A percentile compares a stretch with the other conserved stretches of the same genome.
Evolutionary conservation across 2,888 invertebrate genomes (phyloP).

Genomic region (Ametastegia equiseti): DNA sequence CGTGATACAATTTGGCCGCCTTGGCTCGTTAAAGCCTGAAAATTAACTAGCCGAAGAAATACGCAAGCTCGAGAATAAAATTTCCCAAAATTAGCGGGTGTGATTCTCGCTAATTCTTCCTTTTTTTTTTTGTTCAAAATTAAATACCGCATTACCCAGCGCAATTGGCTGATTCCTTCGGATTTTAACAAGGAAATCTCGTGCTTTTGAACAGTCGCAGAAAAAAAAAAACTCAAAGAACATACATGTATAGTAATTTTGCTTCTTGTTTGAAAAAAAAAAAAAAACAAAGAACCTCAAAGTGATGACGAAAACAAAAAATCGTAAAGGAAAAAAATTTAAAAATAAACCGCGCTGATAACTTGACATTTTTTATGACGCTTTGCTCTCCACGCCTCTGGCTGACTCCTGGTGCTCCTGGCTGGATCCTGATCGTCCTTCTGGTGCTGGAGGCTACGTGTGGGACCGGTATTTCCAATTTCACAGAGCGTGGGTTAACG

Average conservation of each 20-base stretch:
- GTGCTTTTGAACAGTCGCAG: neutral
- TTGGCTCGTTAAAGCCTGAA: conserved; percentile 23
- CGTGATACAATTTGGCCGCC: conserved; percentile 20
- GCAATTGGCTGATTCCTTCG: too few species aligned
- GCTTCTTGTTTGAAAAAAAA: neutral
- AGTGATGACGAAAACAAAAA: too few species aligned
- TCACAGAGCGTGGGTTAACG: conserved; percentile 76
- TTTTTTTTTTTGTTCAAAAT: neutral
- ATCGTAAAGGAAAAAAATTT: neutral
- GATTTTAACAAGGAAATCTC: neutral
- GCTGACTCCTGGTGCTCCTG: neutral
- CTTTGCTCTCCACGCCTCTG: conserved; percentile 9
- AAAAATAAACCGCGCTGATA: conserved; percentile 56
- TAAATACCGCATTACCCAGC: neutral
- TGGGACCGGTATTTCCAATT: conserved; percentile 73
- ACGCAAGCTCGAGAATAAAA: neutral
- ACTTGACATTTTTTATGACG: conserved; percentile 52
- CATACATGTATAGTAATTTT: neutral
- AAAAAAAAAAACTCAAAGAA: neutral
- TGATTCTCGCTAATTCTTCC: neutral
- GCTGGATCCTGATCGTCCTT: too few species aligned
- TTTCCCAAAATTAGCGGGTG: neutral
- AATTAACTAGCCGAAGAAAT: conserved; percentile 7
- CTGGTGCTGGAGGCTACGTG: conserved; percentile 32
- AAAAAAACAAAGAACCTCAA: neutral